phyloP scores from a whole-genome alignment of 2,113 vertebrate genomes.

The Rattus rattus region DNA sequence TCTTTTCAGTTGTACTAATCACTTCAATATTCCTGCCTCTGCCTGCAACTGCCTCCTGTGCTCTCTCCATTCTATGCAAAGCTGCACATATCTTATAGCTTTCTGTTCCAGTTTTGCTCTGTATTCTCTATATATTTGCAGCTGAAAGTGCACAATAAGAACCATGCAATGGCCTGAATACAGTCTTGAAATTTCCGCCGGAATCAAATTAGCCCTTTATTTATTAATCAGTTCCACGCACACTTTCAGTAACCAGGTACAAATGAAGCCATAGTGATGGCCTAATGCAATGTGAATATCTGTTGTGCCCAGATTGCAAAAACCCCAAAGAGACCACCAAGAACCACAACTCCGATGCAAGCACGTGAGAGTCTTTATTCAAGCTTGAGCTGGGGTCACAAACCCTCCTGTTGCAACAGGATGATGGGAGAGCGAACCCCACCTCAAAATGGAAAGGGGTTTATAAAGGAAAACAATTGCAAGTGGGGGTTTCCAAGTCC shows the following conservation, averaged over 20 bases:
- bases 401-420: too few species aligned
- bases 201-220: not conserved
- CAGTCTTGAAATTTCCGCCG: not conserved
- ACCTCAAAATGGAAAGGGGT: too few species aligned
- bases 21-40: not conserved
- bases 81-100: not conserved
- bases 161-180: not conserved
- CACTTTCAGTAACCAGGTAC: not conserved
- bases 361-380: too few species aligned
- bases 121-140: not conserved
- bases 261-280: not conserved
- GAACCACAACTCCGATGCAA: too few species aligned
- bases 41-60: not conserved
- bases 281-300: not conserved
- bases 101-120: not conserved
- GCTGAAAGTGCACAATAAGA: not conserved
- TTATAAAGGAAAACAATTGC: too few species aligned
- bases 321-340: too few species aligned
- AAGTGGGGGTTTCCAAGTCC: too few species aligned
- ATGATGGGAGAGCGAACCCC: too few species aligned
- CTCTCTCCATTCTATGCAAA: not conserved
- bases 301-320: too few species aligned
- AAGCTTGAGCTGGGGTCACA: too few species aligned
- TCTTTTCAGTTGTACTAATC: not conserved
- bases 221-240: not conserved